A percentile compares a stretch with the other conserved stretches of the same genome.
These are phyloP conservation scores for Upupa epops DNA, from an alignment of 2,113 vertebrate species.

Conservation along the genomic window DNA sequence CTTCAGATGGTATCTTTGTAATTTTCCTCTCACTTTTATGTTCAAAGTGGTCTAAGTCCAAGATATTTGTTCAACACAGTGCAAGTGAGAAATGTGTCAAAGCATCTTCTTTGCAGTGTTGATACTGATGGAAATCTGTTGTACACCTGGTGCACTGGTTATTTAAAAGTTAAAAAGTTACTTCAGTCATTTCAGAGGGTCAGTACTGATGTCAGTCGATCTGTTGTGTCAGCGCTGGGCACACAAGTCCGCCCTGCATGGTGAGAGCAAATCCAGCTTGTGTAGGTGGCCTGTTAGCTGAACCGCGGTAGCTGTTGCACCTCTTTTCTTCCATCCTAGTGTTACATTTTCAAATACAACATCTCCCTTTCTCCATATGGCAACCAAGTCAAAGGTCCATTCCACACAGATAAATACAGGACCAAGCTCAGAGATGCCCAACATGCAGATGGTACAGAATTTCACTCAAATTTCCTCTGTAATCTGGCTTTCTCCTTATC, in stretches of 20 bases:
- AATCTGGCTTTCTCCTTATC: not conserved
- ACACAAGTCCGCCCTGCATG: not conserved
- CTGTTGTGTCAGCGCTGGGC: not conserved
- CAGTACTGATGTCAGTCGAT: not conserved
- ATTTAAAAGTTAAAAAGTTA: not conserved
- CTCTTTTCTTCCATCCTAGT: not conserved
- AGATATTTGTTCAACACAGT: not conserved
- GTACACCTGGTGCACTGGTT: not conserved
- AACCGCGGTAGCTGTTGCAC: not conserved
- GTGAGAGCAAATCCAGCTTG: not conserved
- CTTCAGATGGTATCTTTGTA: not conserved
- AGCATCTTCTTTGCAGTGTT: not conserved
- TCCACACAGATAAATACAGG: not conserved
- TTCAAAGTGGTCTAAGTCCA: not conserved
- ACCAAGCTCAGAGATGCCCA: not conserved
- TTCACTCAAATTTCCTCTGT: not conserved
- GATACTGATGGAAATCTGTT: not conserved
- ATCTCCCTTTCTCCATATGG: not conserved
- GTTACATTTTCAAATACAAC: not conserved
- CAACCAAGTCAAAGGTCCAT: not conserved
- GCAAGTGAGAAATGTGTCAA: not conserved
- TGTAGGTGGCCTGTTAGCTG: not conserved
- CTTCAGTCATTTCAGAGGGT: conserved; percentile 7
- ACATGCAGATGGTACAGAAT: not conserved
- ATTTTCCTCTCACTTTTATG: not conserved